Evolutionary conservation across 1,140 invertebrate species (phyloP), one percentile per base, ranked within the genome.

Genomic region (Dendroctonus valens): DNA sequence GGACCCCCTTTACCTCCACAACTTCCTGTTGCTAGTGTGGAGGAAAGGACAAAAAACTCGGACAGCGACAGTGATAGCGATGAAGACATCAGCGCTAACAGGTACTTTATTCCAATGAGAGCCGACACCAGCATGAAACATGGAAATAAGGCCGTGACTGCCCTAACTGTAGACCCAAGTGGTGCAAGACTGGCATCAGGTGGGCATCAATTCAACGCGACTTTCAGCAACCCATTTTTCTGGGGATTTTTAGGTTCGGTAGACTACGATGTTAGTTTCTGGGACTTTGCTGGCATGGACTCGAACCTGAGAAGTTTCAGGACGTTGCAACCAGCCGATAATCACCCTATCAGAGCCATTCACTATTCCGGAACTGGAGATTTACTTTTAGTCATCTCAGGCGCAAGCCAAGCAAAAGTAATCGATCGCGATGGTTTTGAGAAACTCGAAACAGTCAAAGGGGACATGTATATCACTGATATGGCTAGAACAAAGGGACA

Each of bases 271-370:
- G 90, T 99, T 0, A 91, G 90, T 63, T 92, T 99, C 69, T 99
- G 94, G 94, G 97, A 99, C 81, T 99, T 99, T 84, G 91, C 93
- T 62, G 96, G 96, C 7, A 98, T 99, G 95, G 96, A 99, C 79
- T 85, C 90, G 0, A 87, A 89, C 0, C 84, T 97, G 80, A 85
- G 91, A 57, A 92, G 92, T 69, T 99, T 98, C 76, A 84, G 97
- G n/a, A 92, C 90, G 0, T 79, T 98, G 6, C 87, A 91, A 69
- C 97, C 97, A 0, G 97, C 93, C 79, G 96, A 98, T 78, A 94
- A 95, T 76, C 94, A 99, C 81, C 93, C 94, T 0, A 96, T 99
- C 41, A 91, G 90, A 73, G 86, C 87, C 59, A 74, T 99, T 0
- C 90, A 96, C 66, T 99, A 97, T 78, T 97, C 94, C 0, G 86